Conservation (phyloP, 2,113 vertebrate genomes). For the Seriola aureovittata region DNA sequence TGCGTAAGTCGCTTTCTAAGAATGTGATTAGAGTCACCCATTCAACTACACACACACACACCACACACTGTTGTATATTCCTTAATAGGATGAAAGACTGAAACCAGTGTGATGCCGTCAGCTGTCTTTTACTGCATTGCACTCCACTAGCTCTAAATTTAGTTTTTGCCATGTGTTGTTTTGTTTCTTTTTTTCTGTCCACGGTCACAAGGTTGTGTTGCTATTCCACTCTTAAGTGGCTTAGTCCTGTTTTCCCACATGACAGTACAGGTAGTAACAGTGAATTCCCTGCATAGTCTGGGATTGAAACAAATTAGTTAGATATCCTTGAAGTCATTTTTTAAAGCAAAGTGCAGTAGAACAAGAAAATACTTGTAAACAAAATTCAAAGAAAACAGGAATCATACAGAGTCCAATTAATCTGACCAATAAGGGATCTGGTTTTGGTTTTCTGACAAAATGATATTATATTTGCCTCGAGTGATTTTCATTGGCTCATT, state of each 20-base stretch:
- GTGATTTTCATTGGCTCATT: no score
- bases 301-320: background rate
- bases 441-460: no score
- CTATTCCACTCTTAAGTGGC: conserved; percentile 4
- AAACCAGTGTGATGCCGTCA: background rate
- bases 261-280: conserved; percentile 1
- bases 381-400: background rate
- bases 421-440: no score
- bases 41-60: background rate
- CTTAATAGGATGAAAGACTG: conserved; percentile 10
- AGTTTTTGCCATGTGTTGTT: background rate
- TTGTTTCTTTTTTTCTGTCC: background rate
- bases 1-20: background rate
- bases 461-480: no score
- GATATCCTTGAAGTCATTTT: background rate
- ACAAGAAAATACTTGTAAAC: background rate
- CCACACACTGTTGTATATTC: background rate
- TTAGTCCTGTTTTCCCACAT: conserved; percentile 5
- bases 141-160: background rate
- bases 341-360: background rate
- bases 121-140: background rate
- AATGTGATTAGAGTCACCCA: background rate
- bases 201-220: background rate
- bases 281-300: background rate
- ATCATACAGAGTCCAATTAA: background rate